Evolutionary conservation across 1,140 invertebrate species (phyloP).

Genomic region (Calliphora vicina): DNA sequence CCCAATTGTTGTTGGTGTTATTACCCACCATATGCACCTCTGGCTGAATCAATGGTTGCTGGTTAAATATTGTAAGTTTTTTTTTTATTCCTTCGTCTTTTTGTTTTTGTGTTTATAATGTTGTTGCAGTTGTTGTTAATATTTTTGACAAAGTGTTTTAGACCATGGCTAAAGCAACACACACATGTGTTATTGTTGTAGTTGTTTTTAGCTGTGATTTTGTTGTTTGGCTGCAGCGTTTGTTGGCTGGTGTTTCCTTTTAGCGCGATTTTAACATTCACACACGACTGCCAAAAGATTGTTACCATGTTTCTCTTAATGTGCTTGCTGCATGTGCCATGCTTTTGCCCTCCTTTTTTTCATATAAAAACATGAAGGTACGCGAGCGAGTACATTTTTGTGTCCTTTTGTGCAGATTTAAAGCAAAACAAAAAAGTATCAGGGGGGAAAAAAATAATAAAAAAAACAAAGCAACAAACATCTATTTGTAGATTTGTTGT

Average conservation of each 20-base stretch:
- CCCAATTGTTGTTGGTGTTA: constrained; percentile 27
- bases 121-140: constrained; percentile 36
- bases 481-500: constrained; percentile 33
- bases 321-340: neutral
- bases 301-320: constrained; percentile 50
- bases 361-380: constrained; percentile 12
- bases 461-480: neutral
- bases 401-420: constrained; percentile 5
- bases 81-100: constrained; percentile 47
- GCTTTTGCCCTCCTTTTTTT: constrained; percentile 14
- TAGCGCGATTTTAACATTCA: constrained; percentile 27
- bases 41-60: neutral
- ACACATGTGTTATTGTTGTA: constrained; percentile 18
- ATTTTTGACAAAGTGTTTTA: constrained; percentile 43
- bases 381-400: neutral
- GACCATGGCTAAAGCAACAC: constrained; percentile 5
- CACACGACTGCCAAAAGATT: constrained; percentile 44
- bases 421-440: neutral
- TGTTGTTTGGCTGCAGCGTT: too few species aligned
- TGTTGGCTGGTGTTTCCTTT: constrained; percentile 26
- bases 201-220: neutral
- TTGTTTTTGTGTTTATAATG: constrained; percentile 43
- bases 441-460: too few species aligned
- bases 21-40: constrained; percentile 15
- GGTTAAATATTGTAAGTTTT: constrained; percentile 33